Evolutionary conservation across 2,888 invertebrate species (phyloP), one percentile per base, ranked within the genome.

Genomic region (Panzeria rudis): DNA sequence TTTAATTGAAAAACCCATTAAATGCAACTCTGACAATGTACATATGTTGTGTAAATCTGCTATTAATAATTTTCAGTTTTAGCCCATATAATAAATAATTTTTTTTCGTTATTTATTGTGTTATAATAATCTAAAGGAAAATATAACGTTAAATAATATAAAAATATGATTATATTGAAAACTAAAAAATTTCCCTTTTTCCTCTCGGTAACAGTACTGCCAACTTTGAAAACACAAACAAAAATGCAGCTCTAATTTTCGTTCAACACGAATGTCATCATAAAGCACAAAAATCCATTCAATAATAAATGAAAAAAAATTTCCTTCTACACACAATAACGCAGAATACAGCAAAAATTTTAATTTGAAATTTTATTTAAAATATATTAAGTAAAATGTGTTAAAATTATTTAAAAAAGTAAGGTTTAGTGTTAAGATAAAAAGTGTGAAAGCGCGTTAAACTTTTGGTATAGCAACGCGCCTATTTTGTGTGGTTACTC

Each of bases 351-450:
- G 87, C 78, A 86, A 87, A 80, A 59, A 56, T 83, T 72, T 84
- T 77, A 77, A 82, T 87, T 87, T 87, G 87, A 87, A 87, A 87
- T 69, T 85, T 80, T 82, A 66, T 87, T 87, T 80, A 87, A 87
- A 87, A 81, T 78, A 78, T 64, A 62, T 76, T 71, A 80, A 50
- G 38, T 69, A 69, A 77, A 86, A 83, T 79, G 83, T 78, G 56
- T 77, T 73, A 68, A 81, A 82, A 68, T 38, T 54, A 56, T 66
- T 1, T 17, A 75, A 79, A 44, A 11, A 29, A 32, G 11, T 20
- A 44, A 64, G 8, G 25, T 56, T 73, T 75, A 79, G 73, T 64
- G 47, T 20, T 61, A 61, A 85, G 66, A 69, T 61, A 59, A 83
- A 85, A 85, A 83, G 75, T 83, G 82, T 78, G 44, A 29, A 54